Percentiles rank a stretch among this genome's conserved stretches.
phyloP scores from a whole-genome alignment of 2,888 invertebrate genomes.

The Cataglyphis livida region DNA sequence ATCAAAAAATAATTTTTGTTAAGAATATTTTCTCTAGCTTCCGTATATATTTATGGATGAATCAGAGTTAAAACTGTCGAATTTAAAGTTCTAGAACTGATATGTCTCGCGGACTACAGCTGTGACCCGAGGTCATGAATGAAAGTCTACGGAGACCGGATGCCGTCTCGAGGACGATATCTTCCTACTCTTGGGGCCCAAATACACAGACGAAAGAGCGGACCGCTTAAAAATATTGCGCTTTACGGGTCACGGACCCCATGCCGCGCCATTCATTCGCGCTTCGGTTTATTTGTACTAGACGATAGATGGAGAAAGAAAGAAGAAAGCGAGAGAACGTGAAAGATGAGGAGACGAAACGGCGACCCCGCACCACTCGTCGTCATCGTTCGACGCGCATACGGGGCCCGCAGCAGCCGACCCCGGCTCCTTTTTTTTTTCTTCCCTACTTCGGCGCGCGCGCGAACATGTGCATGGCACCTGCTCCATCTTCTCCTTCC shows the following conservation, averaged over 20 bases:
- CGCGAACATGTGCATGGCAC: conserved; percentile 76
- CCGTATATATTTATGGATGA: background rate
- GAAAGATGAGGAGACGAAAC: conserved; percentile 10
- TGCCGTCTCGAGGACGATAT: conserved; percentile 30
- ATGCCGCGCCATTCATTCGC: conserved; percentile 78
- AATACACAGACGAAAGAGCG: background rate
- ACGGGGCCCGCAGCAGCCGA: conserved; percentile 48
- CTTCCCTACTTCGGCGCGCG: conserved; percentile 54
- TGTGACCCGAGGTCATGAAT: conserved; percentile 21
- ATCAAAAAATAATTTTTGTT: background rate
- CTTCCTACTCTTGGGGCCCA: conserved; percentile 41
- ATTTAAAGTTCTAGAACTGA: background rate
- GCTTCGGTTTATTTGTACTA: conserved; percentile 75
- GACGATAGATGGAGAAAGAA: conserved; percentile 53
- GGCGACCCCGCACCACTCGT: conserved; percentile 40
- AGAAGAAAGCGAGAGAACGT: background rate
- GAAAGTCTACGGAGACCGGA: conserved; percentile 27
- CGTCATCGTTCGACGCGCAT: conserved; percentile 43
- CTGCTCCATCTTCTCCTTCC: conserved; percentile 68
- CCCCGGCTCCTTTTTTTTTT: background rate
- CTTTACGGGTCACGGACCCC: conserved; percentile 77
- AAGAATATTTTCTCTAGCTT: background rate
- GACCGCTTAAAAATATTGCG: conserved; percentile 71
- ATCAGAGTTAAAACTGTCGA: background rate
- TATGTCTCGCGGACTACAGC: background rate